Conservation (phyloP, 1,140 invertebrate species). For the Drosophila busckii region DNA sequence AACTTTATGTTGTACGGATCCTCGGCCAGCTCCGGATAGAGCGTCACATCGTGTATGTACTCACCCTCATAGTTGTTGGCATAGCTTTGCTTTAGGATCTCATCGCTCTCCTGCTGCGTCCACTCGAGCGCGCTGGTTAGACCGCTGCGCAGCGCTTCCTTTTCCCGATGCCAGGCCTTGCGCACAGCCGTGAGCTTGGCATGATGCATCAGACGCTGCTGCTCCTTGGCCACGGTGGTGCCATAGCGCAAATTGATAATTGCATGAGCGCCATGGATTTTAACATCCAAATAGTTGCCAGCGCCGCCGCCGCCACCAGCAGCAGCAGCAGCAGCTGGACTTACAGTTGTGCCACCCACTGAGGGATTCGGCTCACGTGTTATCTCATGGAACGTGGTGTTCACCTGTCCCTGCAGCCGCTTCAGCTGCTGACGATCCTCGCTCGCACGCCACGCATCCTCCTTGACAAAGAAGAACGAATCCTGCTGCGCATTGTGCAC, state of each 20-base stretch:
- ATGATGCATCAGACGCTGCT: constrained; percentile 91
- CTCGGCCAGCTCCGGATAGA: constrained; percentile 95
- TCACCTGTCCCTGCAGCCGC: constrained; percentile 92
- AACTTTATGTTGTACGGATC: constrained; percentile 97
- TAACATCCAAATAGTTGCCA: constrained; percentile 87
- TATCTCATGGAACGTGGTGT: constrained; percentile 94
- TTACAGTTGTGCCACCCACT: background rate
- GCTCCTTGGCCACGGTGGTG: constrained; percentile 92
- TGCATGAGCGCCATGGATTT: constrained; percentile 90
- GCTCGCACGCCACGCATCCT: constrained; percentile 90
- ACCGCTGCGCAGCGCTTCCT: constrained; percentile 88
- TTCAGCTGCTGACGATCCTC: constrained; percentile 94
- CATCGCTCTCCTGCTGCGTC: constrained; percentile 90
- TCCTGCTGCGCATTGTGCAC: constrained; percentile 93
- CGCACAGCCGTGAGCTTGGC: constrained; percentile 90
- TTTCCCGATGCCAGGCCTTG: constrained; percentile 95
- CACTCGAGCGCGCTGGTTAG: constrained; percentile 87
- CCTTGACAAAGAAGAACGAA: constrained; percentile 97
- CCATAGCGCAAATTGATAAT: constrained; percentile 93
- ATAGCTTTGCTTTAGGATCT: constrained; percentile 90
- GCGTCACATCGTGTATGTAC: constrained; percentile 92
- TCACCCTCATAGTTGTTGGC: constrained; percentile 92
- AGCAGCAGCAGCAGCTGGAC: background rate
- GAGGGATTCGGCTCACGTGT: constrained; percentile 82
- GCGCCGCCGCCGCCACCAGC: constrained; percentile 3